Evolutionary conservation across 92 coral and sea anemone species (phyloP).

Genomic region (Siderastrea siderea): DNA sequence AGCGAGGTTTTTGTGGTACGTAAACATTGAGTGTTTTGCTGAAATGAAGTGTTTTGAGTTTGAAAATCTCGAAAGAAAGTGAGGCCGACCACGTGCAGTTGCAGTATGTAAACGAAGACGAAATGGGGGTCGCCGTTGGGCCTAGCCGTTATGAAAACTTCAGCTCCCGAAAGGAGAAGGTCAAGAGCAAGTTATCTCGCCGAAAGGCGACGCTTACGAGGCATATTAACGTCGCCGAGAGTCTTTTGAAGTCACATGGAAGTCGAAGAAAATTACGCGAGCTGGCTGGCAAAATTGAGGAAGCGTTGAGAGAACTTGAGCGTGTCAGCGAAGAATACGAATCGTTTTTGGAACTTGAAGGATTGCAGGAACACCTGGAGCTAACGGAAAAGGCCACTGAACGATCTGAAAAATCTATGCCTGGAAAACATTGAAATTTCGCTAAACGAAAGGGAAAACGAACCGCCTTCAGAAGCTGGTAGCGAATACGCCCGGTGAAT

Average conservation of each 20-base stretch:
- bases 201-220: conserved; percentile 27
- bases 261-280: conserved; percentile 30
- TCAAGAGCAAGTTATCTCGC: conserved; percentile 30
- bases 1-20: too few relatives aligned
- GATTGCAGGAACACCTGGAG: conserved; percentile 13
- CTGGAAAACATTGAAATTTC: conserved; percentile 33
- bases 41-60: too few relatives aligned
- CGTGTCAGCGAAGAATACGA: conserved; percentile 32
- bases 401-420: conserved; percentile 2
- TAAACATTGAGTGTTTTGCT: too few relatives aligned
- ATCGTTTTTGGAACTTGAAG: conserved; percentile 14
- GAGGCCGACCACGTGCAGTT: too few relatives aligned
- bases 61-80: too few relatives aligned
- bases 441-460: conserved; percentile 33
- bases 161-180: too few relatives aligned
- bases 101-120: too few relatives aligned
- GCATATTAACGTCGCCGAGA: conserved; percentile 23
- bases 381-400: conserved; percentile 6
- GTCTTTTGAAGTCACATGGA: conserved; percentile 10
- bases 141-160: too few relatives aligned
- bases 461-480: conserved; percentile 31
- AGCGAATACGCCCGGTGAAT: too few relatives aligned
- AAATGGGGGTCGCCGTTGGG: too few relatives aligned
- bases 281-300: conserved; percentile 44
- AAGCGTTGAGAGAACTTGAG: conserved; percentile 36